Evolutionary conservation across 2,113 vertebrate species (phyloP).

Genomic region (Prionailurus viverrinus): DNA sequence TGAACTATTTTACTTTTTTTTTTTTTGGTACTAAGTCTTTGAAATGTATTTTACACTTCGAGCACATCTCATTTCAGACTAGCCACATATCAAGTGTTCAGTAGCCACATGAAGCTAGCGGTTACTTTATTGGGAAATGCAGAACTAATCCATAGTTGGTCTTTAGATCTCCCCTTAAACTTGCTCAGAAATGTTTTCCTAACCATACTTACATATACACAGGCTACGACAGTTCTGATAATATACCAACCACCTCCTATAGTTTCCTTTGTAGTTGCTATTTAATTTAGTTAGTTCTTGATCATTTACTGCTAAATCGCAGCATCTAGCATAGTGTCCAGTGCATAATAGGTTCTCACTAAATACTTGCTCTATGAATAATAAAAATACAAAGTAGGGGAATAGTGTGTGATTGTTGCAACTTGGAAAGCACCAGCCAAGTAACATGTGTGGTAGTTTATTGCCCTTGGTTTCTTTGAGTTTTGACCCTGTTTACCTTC

Average conservation of each 20-base stretch:
- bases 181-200: neutral
- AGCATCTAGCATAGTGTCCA: neutral
- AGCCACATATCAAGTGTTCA: neutral
- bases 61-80: neutral
- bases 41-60: neutral
- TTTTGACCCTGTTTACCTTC: slow-evolving; percentile 53
- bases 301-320: neutral
- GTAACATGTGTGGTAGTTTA: neutral
- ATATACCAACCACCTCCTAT: neutral
- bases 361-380: neutral
- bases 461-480: neutral
- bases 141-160: neutral
- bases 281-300: neutral
- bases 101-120: neutral
- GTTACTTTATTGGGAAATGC: neutral
- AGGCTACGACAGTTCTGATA: neutral
- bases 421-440: neutral
- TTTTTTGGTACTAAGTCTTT: neutral
- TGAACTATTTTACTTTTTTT: neutral
- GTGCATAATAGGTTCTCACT: neutral
- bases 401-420: neutral
- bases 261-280: neutral
- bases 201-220: neutral
- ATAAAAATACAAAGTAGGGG: neutral
- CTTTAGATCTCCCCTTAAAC: neutral